Percentiles rank a stretch among this genome's conserved stretches.
Evolutionary conservation across 2,113 vertebrate genomes (phyloP).

Genomic region (Aptenodytes forsteri): DNA sequence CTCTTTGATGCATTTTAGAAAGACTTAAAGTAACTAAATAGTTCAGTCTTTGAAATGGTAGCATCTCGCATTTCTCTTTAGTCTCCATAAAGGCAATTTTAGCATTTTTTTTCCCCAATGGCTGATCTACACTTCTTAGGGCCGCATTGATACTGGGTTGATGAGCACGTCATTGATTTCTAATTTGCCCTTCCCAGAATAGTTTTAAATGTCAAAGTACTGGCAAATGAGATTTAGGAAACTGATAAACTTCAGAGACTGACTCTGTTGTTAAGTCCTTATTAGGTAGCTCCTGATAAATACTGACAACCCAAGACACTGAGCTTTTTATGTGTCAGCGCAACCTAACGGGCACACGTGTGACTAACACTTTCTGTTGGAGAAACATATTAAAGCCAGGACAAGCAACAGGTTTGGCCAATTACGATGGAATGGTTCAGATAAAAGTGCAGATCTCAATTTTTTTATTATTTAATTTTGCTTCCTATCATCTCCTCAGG

Average conservation of each 20-base stretch:
- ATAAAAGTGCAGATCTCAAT: background rate
- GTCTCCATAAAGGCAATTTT: background rate
- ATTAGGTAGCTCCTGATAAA: background rate
- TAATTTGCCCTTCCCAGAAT: constrained; percentile 21
- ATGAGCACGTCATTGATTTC: constrained; percentile 24
- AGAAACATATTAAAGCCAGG: background rate
- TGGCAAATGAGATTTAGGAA: background rate
- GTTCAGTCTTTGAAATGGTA: background rate
- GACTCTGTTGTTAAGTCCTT: background rate
- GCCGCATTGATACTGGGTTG: background rate
- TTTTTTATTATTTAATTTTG: background rate
- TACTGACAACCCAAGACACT: background rate
- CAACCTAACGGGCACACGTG: background rate
- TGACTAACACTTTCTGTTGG: background rate
- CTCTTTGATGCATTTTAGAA: background rate
- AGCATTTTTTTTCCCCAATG: background rate
- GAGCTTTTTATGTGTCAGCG: background rate
- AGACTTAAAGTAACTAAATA: background rate
- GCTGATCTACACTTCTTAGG: background rate
- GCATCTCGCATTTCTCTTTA: background rate
- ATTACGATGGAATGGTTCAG: background rate
- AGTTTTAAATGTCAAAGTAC: constrained; percentile 21
- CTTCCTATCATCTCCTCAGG: background rate
- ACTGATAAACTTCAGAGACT: background rate
- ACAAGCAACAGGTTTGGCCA: background rate